phyloP scores from a whole-genome alignment of 2,797 vertebrate species.

The Ptychobarbus kaznakovi region DNA sequence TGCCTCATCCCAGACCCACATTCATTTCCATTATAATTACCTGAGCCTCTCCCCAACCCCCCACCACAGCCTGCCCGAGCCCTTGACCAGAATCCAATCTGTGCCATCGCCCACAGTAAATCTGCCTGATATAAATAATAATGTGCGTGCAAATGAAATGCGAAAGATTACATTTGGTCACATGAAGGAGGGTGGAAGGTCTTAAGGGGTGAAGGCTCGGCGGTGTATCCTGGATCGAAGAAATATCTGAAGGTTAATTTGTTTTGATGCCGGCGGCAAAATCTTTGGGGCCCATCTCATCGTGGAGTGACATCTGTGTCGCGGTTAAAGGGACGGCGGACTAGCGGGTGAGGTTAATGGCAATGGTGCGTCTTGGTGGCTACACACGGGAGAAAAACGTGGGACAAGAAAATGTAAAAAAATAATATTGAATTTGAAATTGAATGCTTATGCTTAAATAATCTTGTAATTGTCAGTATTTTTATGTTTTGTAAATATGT shows the following conservation, averaged over 20 bases:
- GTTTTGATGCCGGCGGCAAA: slow-evolving; percentile 71
- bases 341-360: slow-evolving; percentile 61
- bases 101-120: slow-evolving; percentile 64
- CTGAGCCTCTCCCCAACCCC: slow-evolving; percentile 55
- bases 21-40: slow-evolving; percentile 71
- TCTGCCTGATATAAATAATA: slow-evolving; percentile 70
- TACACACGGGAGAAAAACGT: slow-evolving; percentile 31
- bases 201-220: slow-evolving; percentile 48
- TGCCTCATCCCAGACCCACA: slow-evolving; percentile 62
- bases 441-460: background rate
- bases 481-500: background rate
- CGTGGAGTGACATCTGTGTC: slow-evolving; percentile 60
- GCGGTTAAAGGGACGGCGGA: slow-evolving; percentile 51
- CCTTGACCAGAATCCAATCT: slow-evolving; percentile 70
- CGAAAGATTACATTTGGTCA: slow-evolving; percentile 70
- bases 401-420: background rate
- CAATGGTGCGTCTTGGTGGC: slow-evolving; percentile 48
- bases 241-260: slow-evolving; percentile 75
- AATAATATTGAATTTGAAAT: background rate
- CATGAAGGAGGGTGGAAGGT: slow-evolving; percentile 56
- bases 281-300: slow-evolving; percentile 69
- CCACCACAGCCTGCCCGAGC: slow-evolving; percentile 53
- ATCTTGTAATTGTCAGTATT: background rate
- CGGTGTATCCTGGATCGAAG: slow-evolving; percentile 61
- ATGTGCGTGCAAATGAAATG: slow-evolving; percentile 70